Percentiles rank a stretch among this genome's conserved stretches.
Evolutionary conservation across 2,113 vertebrate species (phyloP).

Genomic region (Lepisosteus osseus): DNA sequence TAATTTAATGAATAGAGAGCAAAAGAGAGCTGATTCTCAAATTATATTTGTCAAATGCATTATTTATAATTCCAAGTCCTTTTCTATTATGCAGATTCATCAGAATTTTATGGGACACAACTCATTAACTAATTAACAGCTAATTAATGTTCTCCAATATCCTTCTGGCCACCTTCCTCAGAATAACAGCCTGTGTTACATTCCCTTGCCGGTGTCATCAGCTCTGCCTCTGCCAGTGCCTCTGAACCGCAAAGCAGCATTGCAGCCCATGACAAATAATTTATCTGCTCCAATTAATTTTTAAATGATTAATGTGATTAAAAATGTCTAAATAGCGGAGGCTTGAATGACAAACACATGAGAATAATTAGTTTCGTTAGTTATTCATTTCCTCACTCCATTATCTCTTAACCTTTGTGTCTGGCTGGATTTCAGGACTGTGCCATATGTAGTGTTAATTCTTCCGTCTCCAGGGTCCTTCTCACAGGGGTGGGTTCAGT

Average conservation of each 20-base stretch:
- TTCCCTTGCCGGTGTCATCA: slow-evolving; percentile 6
- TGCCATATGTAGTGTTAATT: too few species aligned
- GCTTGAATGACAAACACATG: background rate
- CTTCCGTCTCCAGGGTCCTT: too few species aligned
- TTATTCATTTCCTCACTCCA: too few species aligned
- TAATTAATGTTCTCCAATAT: too few species aligned
- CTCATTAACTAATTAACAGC: background rate
- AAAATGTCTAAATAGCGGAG: background rate
- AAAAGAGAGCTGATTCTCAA: background rate
- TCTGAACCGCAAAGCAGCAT: slow-evolving; percentile 14
- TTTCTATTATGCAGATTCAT: background rate
- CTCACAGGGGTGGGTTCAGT: too few species aligned
- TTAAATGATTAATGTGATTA: slow-evolving; percentile 7
- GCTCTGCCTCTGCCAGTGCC: background rate
- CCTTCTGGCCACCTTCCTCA: background rate
- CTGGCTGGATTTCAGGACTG: too few species aligned
- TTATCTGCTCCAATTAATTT: slow-evolving; percentile 3
- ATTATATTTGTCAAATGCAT: too few species aligned
- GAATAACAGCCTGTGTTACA: background rate
- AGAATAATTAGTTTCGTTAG: too few species aligned
- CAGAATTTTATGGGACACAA: background rate
- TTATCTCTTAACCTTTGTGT: too few species aligned
- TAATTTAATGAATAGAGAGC: too few species aligned
- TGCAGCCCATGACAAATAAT: slow-evolving; percentile 11
- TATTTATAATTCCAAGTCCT: background rate